Evolutionary conservation across 2,888 invertebrate genomes (phyloP), one percentile per base, ranked within the genome.

Genomic region (Lucinisca nassula): DNA sequence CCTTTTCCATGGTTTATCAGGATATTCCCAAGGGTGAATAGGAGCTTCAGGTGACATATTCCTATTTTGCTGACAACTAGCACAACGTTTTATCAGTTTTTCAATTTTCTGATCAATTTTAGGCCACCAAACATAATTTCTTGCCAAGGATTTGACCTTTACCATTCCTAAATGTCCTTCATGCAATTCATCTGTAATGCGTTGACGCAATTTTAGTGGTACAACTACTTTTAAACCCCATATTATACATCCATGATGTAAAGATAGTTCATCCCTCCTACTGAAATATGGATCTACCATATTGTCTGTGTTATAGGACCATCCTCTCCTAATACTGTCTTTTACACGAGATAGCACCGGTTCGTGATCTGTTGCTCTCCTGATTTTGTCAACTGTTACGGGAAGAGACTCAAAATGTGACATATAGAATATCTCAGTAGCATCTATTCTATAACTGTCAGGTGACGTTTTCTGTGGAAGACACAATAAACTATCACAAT

Each of bases 1-100:
- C 27, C 96, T 90, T 82, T 96, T 92, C 95, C 95, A 96, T 8
- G 94, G 93, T 76, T 90, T 81, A 14, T 84, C 85, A 35, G 95
- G 90, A 30, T 67, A 86, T 58, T 90, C 83, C 95, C 95, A 95
- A n/a, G 94, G 90, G 61, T 91, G 88, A 1, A 94, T 82, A 0
- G 89, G 84, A 30, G 89, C 88, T 61, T 91, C 88, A 30, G 75
- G 38, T 70, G n/a, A n/a, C n/a, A n/a, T n/a, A n/a, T n/a, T n/a
- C n/a, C n/a, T n/a, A n/a, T n/a, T n/a, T n/a, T n/a, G n/a, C n/a
- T 74, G 61, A 70, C 89, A 91, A 0, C 82, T 81, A 1, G 51
- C 30, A 79, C 84, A 90, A 17, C 24, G 38, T 35, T 84, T 77
- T 0, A 92, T 92, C 35, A 94, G 88, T 8, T 92, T 88, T 32